These are phyloP conservation scores for Byasa hedistus DNA, from an alignment of 2,888 invertebrate genomes.

Conservation along the genomic window DNA sequence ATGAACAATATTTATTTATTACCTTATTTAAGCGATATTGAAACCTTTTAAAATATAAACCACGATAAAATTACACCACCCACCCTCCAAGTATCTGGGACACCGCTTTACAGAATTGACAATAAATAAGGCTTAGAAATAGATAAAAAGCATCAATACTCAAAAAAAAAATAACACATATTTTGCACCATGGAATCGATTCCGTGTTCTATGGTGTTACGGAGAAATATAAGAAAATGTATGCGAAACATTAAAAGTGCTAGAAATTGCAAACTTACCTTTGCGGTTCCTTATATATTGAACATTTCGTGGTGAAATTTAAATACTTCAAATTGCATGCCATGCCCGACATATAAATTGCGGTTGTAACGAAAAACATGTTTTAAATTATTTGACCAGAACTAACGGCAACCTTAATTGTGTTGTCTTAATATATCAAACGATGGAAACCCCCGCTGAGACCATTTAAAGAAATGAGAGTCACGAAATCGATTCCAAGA, in stretches of 20 bases:
- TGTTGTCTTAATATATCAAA: too few relatives aligned
- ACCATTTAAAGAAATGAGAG: background rate
- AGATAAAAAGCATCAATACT: constrained; percentile 38
- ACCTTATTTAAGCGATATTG: constrained; percentile 35
- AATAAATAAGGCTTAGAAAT: constrained; percentile 33
- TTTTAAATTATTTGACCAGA: constrained; percentile 2
- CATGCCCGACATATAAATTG: constrained; percentile 50
- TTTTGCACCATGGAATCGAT: constrained; percentile 71
- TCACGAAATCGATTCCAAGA: constrained; percentile 75
- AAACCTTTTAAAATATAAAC: constrained; percentile 36
- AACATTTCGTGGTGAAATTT: constrained; percentile 36
- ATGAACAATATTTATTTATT: constrained; percentile 30
- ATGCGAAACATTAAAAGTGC: constrained; percentile 32
- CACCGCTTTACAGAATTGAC: constrained; percentile 33
- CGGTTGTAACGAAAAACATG: background rate
- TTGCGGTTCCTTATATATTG: constrained; percentile 39
- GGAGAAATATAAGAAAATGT: constrained; percentile 36
- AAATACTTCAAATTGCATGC: constrained; percentile 50
- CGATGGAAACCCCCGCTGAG: too few relatives aligned
- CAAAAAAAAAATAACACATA: constrained; percentile 51
- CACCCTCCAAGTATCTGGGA: constrained; percentile 77
- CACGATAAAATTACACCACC: constrained; percentile 34
- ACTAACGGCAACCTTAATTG: too few relatives aligned
- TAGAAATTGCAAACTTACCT: constrained; percentile 63
- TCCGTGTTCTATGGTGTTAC: constrained; percentile 48